Conservation (phyloP, 2,113 vertebrate species). For the Gallinago undulata region DNA sequence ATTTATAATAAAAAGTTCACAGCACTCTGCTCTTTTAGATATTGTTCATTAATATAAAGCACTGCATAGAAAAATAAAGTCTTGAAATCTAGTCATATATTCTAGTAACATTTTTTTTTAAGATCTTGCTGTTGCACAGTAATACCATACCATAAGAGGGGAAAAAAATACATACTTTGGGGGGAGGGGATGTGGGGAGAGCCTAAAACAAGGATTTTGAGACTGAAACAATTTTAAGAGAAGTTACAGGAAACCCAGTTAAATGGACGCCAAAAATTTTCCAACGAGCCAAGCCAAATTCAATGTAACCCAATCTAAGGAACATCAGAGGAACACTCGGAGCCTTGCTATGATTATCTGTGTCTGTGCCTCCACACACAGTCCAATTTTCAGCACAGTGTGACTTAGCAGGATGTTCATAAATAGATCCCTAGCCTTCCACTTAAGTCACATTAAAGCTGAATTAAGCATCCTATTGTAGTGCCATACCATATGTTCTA, state of each 20-base stretch:
- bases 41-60: not conserved
- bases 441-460: not conserved
- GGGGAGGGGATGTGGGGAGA: not conserved
- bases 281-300: conserved; percentile 2
- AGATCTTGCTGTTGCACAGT: not conserved
- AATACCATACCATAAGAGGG: not conserved
- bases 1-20: not conserved
- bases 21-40: not conserved
- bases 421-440: not conserved
- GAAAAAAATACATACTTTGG: not conserved
- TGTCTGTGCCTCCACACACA: not conserved
- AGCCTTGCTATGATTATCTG: conserved; percentile 41
- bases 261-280: not conserved
- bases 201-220: not conserved
- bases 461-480: not conserved
- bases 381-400: not conserved
- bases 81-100: not conserved
- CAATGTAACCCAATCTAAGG: conserved; percentile 17
- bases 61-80: not conserved
- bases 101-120: not conserved
- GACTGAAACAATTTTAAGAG: conserved; percentile 14
- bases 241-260: conserved; percentile 36
- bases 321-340: conserved; percentile 36
- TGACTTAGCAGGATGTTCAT: conserved; percentile 6
- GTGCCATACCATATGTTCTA: not conserved